A percentile compares a stretch with the other conserved stretches of the same genome.
These are phyloP conservation scores for Pseudanteris insignis DNA, from an alignment of 2,888 invertebrate species.

Conservation along the genomic window DNA sequence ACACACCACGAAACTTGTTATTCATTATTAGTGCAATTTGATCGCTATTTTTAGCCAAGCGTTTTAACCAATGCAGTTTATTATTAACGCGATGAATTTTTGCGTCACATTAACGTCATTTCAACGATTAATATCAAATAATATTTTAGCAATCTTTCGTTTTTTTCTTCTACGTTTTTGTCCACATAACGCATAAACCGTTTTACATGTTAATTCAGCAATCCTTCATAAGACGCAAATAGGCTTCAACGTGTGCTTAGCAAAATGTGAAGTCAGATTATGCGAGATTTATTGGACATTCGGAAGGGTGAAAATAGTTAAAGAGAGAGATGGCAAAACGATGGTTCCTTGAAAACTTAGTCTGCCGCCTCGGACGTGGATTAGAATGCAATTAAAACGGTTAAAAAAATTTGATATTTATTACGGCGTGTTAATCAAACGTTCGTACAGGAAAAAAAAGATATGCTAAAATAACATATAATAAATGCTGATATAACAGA, in stretches of 20 bases:
- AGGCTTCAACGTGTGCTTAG: conserved; percentile 43
- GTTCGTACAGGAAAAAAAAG: neutral
- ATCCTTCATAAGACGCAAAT: conserved; percentile 40
- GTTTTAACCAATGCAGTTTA: too few relatives aligned
- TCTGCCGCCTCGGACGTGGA: conserved; percentile 53
- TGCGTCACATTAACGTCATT: too few relatives aligned
- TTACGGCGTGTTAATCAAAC: conserved; percentile 36
- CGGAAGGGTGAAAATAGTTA: conserved; percentile 41
- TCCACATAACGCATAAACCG: too few relatives aligned
- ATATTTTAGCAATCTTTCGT: too few relatives aligned
- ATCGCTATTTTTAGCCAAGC: too few relatives aligned
- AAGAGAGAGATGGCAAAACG: conserved; percentile 36
- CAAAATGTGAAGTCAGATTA: conserved; percentile 45
- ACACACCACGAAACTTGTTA: too few relatives aligned
- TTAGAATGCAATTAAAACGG: conserved; percentile 61
- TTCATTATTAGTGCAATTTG: too few relatives aligned
- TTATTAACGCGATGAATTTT: too few relatives aligned
- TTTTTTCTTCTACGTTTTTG: too few relatives aligned
- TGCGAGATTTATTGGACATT: conserved; percentile 55
- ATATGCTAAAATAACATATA: too few relatives aligned
- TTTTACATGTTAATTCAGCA: conserved; percentile 41
- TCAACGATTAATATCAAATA: too few relatives aligned
- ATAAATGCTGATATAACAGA: too few relatives aligned
- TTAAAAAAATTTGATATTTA: conserved; percentile 55
- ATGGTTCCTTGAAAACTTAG: conserved; percentile 46